phyloP scores from a whole-genome alignment of 2,797 vertebrate species.

The Rhinatrema bivittatum region DNA sequence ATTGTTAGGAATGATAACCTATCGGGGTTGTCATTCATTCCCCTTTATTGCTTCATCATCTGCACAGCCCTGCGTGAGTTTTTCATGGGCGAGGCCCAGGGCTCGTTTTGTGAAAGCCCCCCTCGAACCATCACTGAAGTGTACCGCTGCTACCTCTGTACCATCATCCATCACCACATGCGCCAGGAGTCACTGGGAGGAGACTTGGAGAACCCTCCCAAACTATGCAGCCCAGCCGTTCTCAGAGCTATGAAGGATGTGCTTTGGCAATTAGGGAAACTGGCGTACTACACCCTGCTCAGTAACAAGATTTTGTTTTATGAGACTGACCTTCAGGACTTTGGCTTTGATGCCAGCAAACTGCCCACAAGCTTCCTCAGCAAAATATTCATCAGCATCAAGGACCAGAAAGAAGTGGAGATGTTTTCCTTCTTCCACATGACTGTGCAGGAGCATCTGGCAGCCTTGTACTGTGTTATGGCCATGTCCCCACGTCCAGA shows the following conservation, averaged over 20 bases:
- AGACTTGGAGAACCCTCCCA: background rate
- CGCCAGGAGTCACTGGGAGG: conserved; percentile 19
- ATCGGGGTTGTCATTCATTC: conserved; percentile 54
- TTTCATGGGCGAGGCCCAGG: conserved; percentile 21
- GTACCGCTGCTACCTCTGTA: conserved; percentile 49
- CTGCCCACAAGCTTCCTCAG: conserved; percentile 45
- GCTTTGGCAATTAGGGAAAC: conserved; percentile 39
- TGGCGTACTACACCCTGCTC: conserved; percentile 48
- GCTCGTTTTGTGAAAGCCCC: conserved; percentile 22
- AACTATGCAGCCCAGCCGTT: background rate
- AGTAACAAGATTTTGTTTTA: conserved; percentile 47
- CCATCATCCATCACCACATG: conserved; percentile 45
- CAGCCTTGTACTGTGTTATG: conserved; percentile 44
- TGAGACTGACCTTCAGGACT: conserved; percentile 30
- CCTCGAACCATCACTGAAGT: conserved; percentile 56
- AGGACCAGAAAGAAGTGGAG: conserved; percentile 32
- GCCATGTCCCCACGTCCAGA: conserved; percentile 1
- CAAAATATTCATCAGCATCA: conserved; percentile 40
- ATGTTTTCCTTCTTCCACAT: conserved; percentile 60
- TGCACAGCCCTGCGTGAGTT: conserved; percentile 50
- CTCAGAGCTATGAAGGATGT: conserved; percentile 20
- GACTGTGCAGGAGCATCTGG: conserved; percentile 56
- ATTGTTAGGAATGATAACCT: conserved; percentile 46
- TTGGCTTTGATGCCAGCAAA: conserved; percentile 28
- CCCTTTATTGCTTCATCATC: conserved; percentile 60